A percentile compares a stretch with the other conserved stretches of the same genome.
Evolutionary conservation across 2,797 vertebrate genomes (phyloP).

Genomic region (Pseudopleuronectes americanus): DNA sequence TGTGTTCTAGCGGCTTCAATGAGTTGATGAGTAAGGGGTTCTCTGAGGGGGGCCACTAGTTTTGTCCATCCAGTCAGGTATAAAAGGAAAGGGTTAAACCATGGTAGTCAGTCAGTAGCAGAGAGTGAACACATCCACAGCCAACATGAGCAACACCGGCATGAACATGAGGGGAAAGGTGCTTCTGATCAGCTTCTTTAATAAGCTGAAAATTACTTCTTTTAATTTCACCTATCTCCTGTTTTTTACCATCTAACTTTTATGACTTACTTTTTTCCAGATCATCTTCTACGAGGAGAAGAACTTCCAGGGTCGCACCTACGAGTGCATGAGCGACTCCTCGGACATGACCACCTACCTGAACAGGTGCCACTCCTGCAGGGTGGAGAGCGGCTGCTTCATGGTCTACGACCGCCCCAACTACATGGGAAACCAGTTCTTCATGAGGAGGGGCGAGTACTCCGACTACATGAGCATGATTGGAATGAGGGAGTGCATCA

Average conservation of each 20-base stretch:
- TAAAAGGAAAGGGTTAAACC: slow-evolving; percentile 68
- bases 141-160: slow-evolving; percentile 68
- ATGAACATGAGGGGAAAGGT: slow-evolving; percentile 77
- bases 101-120: slow-evolving; percentile 55
- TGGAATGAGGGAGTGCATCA: slow-evolving; percentile 65
- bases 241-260: neutral
- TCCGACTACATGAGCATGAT: slow-evolving; percentile 70
- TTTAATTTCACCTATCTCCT: neutral
- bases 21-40: slow-evolving; percentile 55
- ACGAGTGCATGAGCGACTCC: slow-evolving; percentile 76
- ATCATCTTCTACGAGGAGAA: slow-evolving; percentile 83
- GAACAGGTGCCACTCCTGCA: slow-evolving; percentile 78
- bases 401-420: slow-evolving; percentile 76
- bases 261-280: slow-evolving; percentile 53
- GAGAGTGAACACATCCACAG: slow-evolving; percentile 47
- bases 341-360: slow-evolving; percentile 74
- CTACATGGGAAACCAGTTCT: slow-evolving; percentile 74
- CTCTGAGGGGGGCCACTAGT: slow-evolving; percentile 50
- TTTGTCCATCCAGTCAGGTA: slow-evolving; percentile 56
- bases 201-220: neutral
- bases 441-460: slow-evolving; percentile 79
- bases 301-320: slow-evolving; percentile 79
- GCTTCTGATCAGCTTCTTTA: neutral
- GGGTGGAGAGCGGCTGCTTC: slow-evolving; percentile 79
- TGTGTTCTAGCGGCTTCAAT: too few relatives aligned